phyloP scores from a whole-genome alignment of 1,140 invertebrate species.

The Linepithema humile region DNA sequence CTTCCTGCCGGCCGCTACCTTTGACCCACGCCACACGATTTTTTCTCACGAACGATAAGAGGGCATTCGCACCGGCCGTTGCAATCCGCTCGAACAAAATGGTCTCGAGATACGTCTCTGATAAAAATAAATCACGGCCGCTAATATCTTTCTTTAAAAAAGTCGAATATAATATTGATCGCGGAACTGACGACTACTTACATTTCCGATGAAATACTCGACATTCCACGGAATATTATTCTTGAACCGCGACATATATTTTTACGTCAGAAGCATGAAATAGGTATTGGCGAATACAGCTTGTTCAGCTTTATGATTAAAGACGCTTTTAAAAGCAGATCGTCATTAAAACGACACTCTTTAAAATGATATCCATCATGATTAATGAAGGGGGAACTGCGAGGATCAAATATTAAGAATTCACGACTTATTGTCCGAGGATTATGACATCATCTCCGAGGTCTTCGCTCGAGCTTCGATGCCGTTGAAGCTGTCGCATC shows the following conservation, averaged over 20 bases:
- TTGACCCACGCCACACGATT: conserved; percentile 33
- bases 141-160: conserved; percentile 8
- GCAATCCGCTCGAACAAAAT: conserved; percentile 2
- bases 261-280: neutral
- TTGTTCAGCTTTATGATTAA: conserved; percentile 20
- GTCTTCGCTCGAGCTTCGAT: conserved; percentile 35
- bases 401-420: conserved; percentile 57
- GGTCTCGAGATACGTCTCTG: conserved; percentile 14
- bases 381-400: conserved; percentile 37
- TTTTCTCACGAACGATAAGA: conserved; percentile 46
- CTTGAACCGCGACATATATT: neutral
- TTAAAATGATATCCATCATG: conserved; percentile 29
- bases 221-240: neutral
- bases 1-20: conserved; percentile 19
- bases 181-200: neutral
- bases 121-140: conserved; percentile 39
- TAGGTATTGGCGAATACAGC: neutral
- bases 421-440: conserved; percentile 52
- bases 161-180: neutral
- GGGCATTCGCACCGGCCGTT: conserved; percentile 30
- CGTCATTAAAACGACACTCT: conserved; percentile 24
- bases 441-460: conserved; percentile 49
- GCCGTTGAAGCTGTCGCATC: conserved; percentile 53
- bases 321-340: neutral
- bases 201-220: neutral